phyloP scores from a whole-genome alignment of 2,888 invertebrate species.

The Amiota mariae region DNA sequence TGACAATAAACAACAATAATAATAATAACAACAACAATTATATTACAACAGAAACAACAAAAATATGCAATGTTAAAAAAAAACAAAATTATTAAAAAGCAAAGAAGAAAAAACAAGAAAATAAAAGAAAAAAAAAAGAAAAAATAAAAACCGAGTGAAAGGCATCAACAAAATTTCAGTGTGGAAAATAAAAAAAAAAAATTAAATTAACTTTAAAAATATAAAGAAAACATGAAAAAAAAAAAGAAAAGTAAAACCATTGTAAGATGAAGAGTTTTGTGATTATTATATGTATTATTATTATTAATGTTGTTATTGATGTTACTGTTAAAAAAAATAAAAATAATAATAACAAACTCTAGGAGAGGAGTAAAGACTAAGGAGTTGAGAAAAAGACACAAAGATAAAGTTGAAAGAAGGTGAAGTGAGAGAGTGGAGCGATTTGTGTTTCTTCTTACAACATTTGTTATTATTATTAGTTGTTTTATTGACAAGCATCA shows the following conservation, averaged over 20 bases:
- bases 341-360: no score
- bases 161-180: slow-evolving; percentile 7
- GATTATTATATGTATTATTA: neutral
- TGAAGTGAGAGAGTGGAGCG: no score
- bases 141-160: slow-evolving; percentile 26
- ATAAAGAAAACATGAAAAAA: neutral
- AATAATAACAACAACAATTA: slow-evolving; percentile 24
- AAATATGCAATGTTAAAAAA: neutral
- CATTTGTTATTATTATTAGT: no score
- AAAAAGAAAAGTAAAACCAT: neutral
- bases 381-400: no score
- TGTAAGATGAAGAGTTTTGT: neutral
- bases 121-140: neutral
- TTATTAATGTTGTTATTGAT: neutral
- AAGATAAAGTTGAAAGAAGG: no score
- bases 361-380: no score
- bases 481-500: no score
- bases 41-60: neutral
- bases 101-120: slow-evolving; percentile 14
- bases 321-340: slow-evolving; percentile 27
- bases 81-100: neutral
- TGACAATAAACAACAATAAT: slow-evolving; percentile 31
- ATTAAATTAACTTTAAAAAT: neutral
- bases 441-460: neutral
- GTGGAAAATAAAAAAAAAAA: neutral